Evolutionary conservation across 1,140 invertebrate species (phyloP).

Genomic region (Drosophila cardini): DNA sequence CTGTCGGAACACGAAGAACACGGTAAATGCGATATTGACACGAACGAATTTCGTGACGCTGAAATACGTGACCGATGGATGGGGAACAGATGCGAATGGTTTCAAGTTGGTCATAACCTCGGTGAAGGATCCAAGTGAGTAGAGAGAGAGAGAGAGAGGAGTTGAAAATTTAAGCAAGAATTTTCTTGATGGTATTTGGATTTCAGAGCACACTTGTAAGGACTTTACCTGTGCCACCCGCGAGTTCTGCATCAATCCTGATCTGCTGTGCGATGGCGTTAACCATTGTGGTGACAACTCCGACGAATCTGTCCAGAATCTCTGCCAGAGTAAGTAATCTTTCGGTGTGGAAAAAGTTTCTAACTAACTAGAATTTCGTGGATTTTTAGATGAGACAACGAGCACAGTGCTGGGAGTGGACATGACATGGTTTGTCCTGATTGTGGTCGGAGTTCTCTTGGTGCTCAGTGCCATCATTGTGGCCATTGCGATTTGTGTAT

Average conservation of each 20-base stretch:
- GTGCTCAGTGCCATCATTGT: slow-evolving; percentile 89
- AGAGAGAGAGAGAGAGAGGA: slow-evolving; percentile 66
- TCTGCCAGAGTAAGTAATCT: slow-evolving; percentile 91
- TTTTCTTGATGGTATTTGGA: slow-evolving; percentile 2
- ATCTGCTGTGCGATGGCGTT: slow-evolving; percentile 94
- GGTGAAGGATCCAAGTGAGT: slow-evolving; percentile 96
- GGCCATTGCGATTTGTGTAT: slow-evolving; percentile 90
- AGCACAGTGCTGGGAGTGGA: slow-evolving; percentile 91
- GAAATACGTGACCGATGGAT: slow-evolving; percentile 96
- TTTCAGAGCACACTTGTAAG: slow-evolving; percentile 92
- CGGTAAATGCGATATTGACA: slow-evolving; percentile 94
- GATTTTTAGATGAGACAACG: slow-evolving; percentile 88
- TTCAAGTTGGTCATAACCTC: slow-evolving; percentile 97
- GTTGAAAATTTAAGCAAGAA: neutral
- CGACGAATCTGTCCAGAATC: slow-evolving; percentile 92
- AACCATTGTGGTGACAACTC: slow-evolving; percentile 97
- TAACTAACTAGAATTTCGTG: neutral
- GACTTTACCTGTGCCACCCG: slow-evolving; percentile 94
- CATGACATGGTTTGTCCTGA: slow-evolving; percentile 90
- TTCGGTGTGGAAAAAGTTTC: neutral
- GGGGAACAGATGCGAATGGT: slow-evolving; percentile 95
- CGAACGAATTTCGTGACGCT: slow-evolving; percentile 96
- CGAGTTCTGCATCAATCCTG: slow-evolving; percentile 95
- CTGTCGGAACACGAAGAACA: slow-evolving; percentile 94
- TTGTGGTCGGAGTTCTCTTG: slow-evolving; percentile 88